phyloP scores from a whole-genome alignment of 1,140 invertebrate genomes.

The Drosophila lowei region DNA sequence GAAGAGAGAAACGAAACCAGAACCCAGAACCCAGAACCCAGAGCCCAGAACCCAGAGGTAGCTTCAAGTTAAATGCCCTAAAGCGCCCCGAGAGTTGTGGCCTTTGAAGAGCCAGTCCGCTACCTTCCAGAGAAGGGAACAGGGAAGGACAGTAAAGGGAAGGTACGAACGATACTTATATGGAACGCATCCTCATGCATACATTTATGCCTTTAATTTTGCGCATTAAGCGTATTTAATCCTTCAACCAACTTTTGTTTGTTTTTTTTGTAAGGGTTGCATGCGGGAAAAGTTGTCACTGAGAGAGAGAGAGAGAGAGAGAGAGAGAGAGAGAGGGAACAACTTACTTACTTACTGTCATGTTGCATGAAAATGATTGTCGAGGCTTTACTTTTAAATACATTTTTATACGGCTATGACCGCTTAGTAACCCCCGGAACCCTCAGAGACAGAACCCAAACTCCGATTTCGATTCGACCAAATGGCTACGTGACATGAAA shows the following conservation, averaged over 20 bases:
- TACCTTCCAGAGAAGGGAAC: not conserved
- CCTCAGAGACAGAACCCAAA: not conserved
- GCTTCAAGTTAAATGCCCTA: conserved; percentile 68
- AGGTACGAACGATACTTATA: not conserved
- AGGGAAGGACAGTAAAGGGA: not conserved
- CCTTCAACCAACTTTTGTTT: conserved; percentile 48
- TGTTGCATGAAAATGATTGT: conserved; percentile 76
- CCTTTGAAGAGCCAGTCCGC: conserved; percentile 71
- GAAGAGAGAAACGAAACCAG: not conserved
- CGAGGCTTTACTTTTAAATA: conserved; percentile 66
- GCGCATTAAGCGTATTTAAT: conserved; percentile 80
- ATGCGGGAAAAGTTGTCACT: conserved; percentile 60
- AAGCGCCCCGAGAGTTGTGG: conserved; percentile 56
- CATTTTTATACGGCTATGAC: conserved; percentile 61
- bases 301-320: conserved; percentile 3
- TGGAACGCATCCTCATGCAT: conserved; percentile 43
- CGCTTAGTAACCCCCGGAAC: conserved; percentile 49
- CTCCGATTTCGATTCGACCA: conserved; percentile 7
- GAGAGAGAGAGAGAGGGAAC: conserved; percentile 10
- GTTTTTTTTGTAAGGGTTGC: conserved; percentile 51
- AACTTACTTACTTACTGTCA: conserved; percentile 68
- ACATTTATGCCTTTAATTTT: conserved; percentile 76
- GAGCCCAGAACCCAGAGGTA: conserved; percentile 21
- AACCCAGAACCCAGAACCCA: conserved; percentile 12
- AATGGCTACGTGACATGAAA: conserved; percentile 77